A percentile compares a stretch with the other conserved stretches of the same genome.
phyloP scores from a whole-genome alignment of 2,888 invertebrate species.

The Unio delphinus region DNA sequence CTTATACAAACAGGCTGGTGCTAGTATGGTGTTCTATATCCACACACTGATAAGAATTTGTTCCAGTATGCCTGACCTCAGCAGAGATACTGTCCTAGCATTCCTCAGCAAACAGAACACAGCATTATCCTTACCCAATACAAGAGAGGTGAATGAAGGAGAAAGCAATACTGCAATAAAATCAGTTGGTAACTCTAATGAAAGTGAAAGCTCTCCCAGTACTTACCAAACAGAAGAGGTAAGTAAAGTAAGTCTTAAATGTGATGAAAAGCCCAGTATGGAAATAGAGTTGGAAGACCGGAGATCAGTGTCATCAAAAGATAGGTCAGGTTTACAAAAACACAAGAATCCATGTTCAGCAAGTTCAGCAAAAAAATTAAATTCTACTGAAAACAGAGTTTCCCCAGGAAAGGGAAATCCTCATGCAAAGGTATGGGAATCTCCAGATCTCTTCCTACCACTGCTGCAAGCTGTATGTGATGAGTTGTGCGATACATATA shows the following conservation, averaged over 20 bases:
- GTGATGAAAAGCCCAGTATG: too few species aligned
- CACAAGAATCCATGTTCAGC: conserved; percentile 1
- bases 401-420: conserved; percentile 1
- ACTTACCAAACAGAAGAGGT: background rate
- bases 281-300: background rate
- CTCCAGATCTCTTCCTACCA: conserved; percentile 51
- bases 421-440: conserved; percentile 23
- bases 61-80: conserved; percentile 70
- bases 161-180: background rate
- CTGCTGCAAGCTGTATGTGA: conserved; percentile 61
- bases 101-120: conserved; percentile 13
- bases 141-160: background rate
- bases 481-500: conserved; percentile 64
- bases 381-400: conserved; percentile 1
- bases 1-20: conserved; percentile 82
- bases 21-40: conserved; percentile 87
- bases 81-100: conserved; percentile 31
- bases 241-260: too few species aligned
- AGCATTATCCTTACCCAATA: background rate
- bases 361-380: background rate
- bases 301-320: background rate
- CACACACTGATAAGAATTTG: conserved; percentile 90
- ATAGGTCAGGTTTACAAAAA: background rate
- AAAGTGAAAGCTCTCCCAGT: background rate
- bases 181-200: background rate